Evolutionary conservation across 2,797 vertebrate genomes (phyloP).

Genomic region (Danio aesculapii): DNA sequence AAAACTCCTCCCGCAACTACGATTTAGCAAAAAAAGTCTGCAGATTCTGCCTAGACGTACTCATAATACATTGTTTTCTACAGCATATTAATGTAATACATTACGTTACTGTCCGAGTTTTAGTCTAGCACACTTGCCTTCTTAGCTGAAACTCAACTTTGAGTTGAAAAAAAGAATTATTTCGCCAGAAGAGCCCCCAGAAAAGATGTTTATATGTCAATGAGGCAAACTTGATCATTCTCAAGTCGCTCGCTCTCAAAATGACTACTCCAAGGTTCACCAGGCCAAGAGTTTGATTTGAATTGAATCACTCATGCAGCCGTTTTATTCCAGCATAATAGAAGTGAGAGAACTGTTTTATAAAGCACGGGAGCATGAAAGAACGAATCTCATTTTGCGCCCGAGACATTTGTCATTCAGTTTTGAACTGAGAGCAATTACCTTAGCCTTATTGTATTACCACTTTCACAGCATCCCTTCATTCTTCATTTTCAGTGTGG

Average conservation of each 20-base stretch:
- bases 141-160: background rate
- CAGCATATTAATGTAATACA: too few relatives aligned
- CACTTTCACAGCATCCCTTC: constrained; percentile 52
- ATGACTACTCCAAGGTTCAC: constrained; percentile 42
- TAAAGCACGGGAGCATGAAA: constrained; percentile 55
- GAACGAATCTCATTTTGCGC: constrained; percentile 60
- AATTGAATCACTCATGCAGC: constrained; percentile 43
- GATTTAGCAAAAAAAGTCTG: too few relatives aligned
- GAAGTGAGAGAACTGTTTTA: constrained; percentile 58
- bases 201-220: constrained; percentile 1
- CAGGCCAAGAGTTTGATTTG: constrained; percentile 40
- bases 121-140: too few relatives aligned
- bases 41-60: too few relatives aligned
- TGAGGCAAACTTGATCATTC: constrained; percentile 38
- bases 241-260: constrained; percentile 29
- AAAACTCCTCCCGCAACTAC: too few relatives aligned
- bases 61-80: too few relatives aligned
- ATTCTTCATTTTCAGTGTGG: constrained; percentile 56
- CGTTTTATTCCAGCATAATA: constrained; percentile 44
- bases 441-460: constrained; percentile 63
- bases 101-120: too few relatives aligned
- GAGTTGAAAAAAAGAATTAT: background rate
- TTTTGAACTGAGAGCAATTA: constrained; percentile 60
- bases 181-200: background rate
- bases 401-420: constrained; percentile 59